Percentiles rank a stretch among this genome's conserved stretches.
These are phyloP conservation scores for Akabosia matsudoensis DNA, from an alignment of 1,140 invertebrate species.

Conservation along the genomic window DNA sequence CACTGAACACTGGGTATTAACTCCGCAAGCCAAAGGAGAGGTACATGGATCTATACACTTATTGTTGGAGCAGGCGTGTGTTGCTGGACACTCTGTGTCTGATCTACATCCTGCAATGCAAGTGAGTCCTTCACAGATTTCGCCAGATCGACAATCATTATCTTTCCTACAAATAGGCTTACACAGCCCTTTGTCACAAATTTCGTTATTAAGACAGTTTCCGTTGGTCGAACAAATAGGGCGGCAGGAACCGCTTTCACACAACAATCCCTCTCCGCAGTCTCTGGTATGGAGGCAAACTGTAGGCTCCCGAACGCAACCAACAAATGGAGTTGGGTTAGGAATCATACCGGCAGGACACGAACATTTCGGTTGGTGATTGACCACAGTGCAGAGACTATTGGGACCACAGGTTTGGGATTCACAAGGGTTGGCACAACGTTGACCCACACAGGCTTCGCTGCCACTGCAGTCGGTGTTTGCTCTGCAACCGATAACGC, in stretches of 20 bases:
- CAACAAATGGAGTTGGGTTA: conserved; percentile 70
- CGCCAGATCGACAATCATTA: conserved; percentile 74
- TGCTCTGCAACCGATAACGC: conserved; percentile 76
- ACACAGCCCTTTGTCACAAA: conserved; percentile 64
- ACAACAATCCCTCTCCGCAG: conserved; percentile 65
- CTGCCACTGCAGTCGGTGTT: conserved; percentile 81
- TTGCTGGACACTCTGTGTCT: conserved; percentile 68
- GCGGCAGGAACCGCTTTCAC: conserved; percentile 67
- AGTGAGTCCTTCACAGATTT: conserved; percentile 75
- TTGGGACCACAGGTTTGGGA: conserved; percentile 48
- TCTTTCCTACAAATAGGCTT: conserved; percentile 70
- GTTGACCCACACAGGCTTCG: conserved; percentile 73
- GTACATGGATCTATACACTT: conserved; percentile 59
- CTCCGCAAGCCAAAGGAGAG: conserved; percentile 37
- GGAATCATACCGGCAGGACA: conserved; percentile 74
- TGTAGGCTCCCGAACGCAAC: conserved; percentile 70
- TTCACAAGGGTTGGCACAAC: conserved; percentile 74
- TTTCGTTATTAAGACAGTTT: conserved; percentile 76
- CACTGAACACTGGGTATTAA: conserved; percentile 68
- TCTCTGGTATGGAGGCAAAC: conserved; percentile 69
- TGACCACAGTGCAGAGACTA: conserved; percentile 67
- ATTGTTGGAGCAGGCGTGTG: conserved; percentile 68
- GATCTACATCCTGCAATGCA: conserved; percentile 75
- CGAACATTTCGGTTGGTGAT: conserved; percentile 67
- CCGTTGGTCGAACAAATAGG: conserved; percentile 69